phyloP scores from a whole-genome alignment of 2,797 vertebrate genomes.

The Borostomias antarcticus region DNA sequence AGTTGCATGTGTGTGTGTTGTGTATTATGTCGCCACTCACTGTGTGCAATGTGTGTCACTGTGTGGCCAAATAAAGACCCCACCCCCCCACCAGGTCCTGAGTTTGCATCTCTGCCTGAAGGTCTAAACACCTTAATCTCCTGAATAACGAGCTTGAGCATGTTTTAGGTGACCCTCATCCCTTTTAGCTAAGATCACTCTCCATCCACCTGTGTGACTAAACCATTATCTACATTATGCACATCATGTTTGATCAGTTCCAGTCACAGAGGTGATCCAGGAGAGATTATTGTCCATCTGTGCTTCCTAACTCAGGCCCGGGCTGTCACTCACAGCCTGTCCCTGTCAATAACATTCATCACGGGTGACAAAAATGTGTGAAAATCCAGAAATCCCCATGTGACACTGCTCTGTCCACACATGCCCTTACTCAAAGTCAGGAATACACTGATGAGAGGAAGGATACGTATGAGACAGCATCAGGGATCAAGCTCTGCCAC shows the following conservation, averaged over 20 bases:
- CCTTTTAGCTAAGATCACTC: not conserved
- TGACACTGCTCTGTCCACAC: conserved; percentile 35
- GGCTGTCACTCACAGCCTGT: conserved; percentile 69
- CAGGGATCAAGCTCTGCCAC: no score
- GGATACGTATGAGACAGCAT: no score
- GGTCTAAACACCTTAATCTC: not conserved
- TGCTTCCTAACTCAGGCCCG: conserved; percentile 52
- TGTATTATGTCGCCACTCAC: no score
- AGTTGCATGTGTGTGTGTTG: no score
- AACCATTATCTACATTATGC: conserved; percentile 50
- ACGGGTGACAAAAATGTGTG: conserved; percentile 61
- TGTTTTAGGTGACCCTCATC: not conserved
- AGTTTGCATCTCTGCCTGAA: not conserved
- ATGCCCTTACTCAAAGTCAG: conserved; percentile 72
- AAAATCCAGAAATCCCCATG: conserved; percentile 67
- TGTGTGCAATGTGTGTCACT: no score
- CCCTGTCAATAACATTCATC: conserved; percentile 61
- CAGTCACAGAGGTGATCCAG: conserved; percentile 66
- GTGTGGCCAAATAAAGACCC: no score
- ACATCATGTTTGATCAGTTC: conserved; percentile 57
- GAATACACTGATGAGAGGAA: conserved; percentile 43
- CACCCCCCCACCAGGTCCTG: no score
- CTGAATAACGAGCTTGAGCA: not conserved
- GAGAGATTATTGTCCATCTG: conserved; percentile 73
- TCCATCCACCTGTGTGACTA: conserved; percentile 49